A percentile compares a stretch with the other conserved stretches of the same genome.
Evolutionary conservation across 2,113 vertebrate species (phyloP).

Genomic region (Mirounga angustirostris): DNA sequence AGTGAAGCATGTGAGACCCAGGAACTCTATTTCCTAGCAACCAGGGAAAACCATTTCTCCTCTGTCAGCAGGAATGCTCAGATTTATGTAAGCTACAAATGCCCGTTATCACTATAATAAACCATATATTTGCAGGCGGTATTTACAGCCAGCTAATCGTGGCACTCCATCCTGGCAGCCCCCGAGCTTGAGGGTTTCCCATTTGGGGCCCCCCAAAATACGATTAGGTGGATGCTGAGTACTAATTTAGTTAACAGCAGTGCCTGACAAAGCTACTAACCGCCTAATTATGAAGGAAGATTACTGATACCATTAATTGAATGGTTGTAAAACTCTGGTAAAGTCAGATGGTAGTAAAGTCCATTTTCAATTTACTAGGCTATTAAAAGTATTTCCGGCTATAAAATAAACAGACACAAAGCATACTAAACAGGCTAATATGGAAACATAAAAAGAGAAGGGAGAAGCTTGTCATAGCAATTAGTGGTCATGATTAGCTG

Average conservation of each 20-base stretch:
- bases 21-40: constrained; percentile 89
- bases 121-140: constrained; percentile 82
- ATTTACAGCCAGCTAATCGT: constrained; percentile 85
- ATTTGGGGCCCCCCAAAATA: constrained; percentile 71
- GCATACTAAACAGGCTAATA: constrained; percentile 72
- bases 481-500: constrained; percentile 73
- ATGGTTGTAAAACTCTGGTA: constrained; percentile 69
- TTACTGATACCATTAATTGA: constrained; percentile 75
- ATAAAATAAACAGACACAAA: constrained; percentile 79
- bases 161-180: constrained; percentile 68
- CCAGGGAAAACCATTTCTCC: constrained; percentile 84
- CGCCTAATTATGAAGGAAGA: constrained; percentile 83
- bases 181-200: constrained; percentile 60
- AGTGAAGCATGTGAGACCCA: constrained; percentile 81
- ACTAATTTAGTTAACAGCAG: constrained; percentile 74
- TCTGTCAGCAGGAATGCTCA: constrained; percentile 86
- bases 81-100: constrained; percentile 87
- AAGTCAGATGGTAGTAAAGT: constrained; percentile 79
- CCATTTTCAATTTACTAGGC: constrained; percentile 78
- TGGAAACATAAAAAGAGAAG: constrained; percentile 77
- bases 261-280: constrained; percentile 73
- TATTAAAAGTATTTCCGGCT: constrained; percentile 67
- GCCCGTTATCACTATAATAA: constrained; percentile 87
- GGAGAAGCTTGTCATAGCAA: constrained; percentile 71
- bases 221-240: constrained; percentile 58